Conservation (phyloP, 1,140 invertebrate species). For the Drosophila leontia region DNA sequence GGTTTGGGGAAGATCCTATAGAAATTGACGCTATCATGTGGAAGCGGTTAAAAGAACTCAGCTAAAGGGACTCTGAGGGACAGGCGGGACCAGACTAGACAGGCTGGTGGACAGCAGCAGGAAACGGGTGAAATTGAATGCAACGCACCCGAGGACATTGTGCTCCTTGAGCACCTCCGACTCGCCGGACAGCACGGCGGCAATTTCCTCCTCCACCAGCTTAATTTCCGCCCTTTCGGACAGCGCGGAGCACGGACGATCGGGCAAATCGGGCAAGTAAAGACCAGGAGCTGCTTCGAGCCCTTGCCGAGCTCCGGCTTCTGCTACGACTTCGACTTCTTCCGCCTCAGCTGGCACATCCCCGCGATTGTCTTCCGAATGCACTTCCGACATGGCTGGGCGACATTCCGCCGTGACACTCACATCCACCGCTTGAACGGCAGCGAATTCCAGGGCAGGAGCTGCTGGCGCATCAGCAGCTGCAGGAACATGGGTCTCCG, state of each 20-base stretch:
- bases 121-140: constrained; percentile 54
- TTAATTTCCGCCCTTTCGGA: constrained; percentile 82
- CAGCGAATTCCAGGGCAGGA: constrained; percentile 8
- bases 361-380: constrained; percentile 54
- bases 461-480: constrained; percentile 1
- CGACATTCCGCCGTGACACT: constrained; percentile 48
- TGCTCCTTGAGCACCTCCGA: constrained; percentile 88
- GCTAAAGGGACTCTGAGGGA: not conserved
- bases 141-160: constrained; percentile 88
- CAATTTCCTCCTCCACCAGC: constrained; percentile 89
- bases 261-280: constrained; percentile 73
- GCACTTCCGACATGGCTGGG: constrained; percentile 67
- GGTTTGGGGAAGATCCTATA: constrained; percentile 88
- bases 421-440: constrained; percentile 7
- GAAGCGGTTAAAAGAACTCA: constrained; percentile 34
- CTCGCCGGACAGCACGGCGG: constrained; percentile 88
- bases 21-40: constrained; percentile 87
- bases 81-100: no score
- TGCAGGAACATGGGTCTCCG: constrained; percentile 10
- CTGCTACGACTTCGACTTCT: constrained; percentile 7
- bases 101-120: not conserved
- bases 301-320: not conserved
- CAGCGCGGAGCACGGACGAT: constrained; percentile 76
- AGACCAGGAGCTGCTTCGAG: constrained; percentile 12
- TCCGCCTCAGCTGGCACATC: constrained; percentile 10